Evolutionary conservation across 1,140 invertebrate genomes (phyloP).

Genomic region (Anthonomus grandis): DNA sequence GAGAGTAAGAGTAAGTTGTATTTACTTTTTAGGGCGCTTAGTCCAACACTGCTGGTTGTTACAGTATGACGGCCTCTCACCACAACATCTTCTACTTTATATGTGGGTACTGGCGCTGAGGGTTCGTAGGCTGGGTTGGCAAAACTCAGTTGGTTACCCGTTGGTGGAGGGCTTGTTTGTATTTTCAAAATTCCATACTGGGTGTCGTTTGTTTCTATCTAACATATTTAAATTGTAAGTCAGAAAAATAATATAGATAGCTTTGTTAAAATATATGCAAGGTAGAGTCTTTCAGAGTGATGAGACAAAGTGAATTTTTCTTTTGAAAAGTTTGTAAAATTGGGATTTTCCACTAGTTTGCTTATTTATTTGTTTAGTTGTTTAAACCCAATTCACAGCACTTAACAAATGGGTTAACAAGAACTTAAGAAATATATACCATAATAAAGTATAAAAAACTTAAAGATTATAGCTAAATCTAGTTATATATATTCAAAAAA

Average conservation of each 20-base stretch:
- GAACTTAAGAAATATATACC: too few species aligned
- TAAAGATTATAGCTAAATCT: too few species aligned
- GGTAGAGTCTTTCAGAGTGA: not conserved
- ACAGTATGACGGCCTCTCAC: conserved; percentile 58
- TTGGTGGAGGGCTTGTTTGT: conserved; percentile 51
- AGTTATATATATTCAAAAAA: too few species aligned
- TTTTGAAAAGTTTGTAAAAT: not conserved
- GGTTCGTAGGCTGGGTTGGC: conserved; percentile 79
- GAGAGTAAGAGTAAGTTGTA: not conserved
- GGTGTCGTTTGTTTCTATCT: conserved; percentile 56
- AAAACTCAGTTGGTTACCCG: conserved; percentile 61
- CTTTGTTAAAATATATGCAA: not conserved
- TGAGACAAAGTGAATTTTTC: too few species aligned
- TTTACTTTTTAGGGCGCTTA: conserved; percentile 62
- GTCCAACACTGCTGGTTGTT: conserved; percentile 35
- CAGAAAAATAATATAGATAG: conserved; percentile 11
- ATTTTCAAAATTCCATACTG: conserved; percentile 62
- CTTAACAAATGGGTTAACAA: too few species aligned
- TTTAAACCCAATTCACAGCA: too few species aligned
- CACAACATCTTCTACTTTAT: conserved; percentile 80
- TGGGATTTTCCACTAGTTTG: too few species aligned
- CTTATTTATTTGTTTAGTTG: too few species aligned
- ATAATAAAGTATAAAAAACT: too few species aligned
- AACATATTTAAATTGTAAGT: conserved; percentile 25
- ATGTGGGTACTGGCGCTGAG: conserved; percentile 61